phyloP scores from a whole-genome alignment of 2,113 vertebrate genomes.

The Zosterops hypoxanthus region DNA sequence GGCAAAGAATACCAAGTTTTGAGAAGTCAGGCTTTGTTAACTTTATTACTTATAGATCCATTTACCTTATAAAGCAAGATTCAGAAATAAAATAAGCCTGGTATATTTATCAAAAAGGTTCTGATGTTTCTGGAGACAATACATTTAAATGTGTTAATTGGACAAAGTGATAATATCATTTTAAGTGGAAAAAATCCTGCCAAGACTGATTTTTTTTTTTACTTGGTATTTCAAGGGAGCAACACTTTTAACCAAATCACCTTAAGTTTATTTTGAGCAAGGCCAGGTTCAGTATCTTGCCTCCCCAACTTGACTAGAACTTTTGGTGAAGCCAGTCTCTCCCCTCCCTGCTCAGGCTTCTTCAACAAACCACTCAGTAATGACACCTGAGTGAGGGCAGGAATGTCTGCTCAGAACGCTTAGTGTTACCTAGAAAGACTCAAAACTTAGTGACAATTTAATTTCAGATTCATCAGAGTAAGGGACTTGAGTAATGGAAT shows the following conservation, averaged over 20 bases:
- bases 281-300: neutral
- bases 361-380: neutral
- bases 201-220: neutral
- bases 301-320: neutral
- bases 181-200: neutral
- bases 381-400: neutral
- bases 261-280: neutral
- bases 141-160: neutral
- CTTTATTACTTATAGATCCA: neutral
- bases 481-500: neutral
- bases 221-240: neutral
- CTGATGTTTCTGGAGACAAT: neutral
- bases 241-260: neutral
- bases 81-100: neutral
- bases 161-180: neutral
- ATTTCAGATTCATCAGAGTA: neutral
- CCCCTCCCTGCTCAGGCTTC: neutral
- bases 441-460: neutral
- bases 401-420: neutral
- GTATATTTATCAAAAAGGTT: neutral
- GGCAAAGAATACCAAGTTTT: neutral
- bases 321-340: neutral
- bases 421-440: neutral
- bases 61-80: neutral
- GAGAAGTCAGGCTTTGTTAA: neutral